Evolutionary conservation across 2,888 invertebrate genomes (phyloP).

Genomic region (Lepas anatifera): DNA sequence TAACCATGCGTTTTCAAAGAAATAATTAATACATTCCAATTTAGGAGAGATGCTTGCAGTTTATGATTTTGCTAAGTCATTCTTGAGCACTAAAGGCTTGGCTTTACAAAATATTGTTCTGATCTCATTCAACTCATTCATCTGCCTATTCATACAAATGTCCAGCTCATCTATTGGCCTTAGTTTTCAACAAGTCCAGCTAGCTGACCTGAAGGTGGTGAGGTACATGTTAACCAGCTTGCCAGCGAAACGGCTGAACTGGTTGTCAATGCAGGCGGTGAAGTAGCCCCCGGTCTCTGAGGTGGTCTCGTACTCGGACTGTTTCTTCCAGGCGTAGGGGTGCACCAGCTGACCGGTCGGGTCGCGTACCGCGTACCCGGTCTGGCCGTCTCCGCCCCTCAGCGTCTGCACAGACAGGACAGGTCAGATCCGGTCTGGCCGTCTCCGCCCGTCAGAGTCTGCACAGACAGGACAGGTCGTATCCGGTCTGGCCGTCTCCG

Average conservation of each 20-base stretch:
- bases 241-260: slow-evolving; percentile 78
- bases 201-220: slow-evolving; percentile 61
- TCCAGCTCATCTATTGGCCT: no score
- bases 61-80: no score
- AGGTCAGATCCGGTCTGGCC: slow-evolving; percentile 73
- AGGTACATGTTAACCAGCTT: slow-evolving; percentile 81
- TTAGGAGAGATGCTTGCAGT: no score
- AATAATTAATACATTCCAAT: no score
- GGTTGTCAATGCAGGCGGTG: slow-evolving; percentile 82
- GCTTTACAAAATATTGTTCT: no score
- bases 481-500: slow-evolving; percentile 87
- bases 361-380: slow-evolving; percentile 78
- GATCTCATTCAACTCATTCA: no score
- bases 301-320: slow-evolving; percentile 76
- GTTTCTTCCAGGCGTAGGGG: slow-evolving; percentile 83
- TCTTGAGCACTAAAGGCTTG: no score
- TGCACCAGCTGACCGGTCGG: slow-evolving; percentile 72
- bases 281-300: slow-evolving; percentile 72
- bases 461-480: slow-evolving; percentile 37
- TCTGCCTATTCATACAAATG: no score
- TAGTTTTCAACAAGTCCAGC: no score
- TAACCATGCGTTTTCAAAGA: no score
- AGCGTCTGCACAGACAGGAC: slow-evolving; percentile 49
- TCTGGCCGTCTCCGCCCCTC: slow-evolving; percentile 86
- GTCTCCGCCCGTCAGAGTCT: slow-evolving; percentile 87